phyloP scores from a whole-genome alignment of 2,888 invertebrate genomes.

The Rhingia rostrata region DNA sequence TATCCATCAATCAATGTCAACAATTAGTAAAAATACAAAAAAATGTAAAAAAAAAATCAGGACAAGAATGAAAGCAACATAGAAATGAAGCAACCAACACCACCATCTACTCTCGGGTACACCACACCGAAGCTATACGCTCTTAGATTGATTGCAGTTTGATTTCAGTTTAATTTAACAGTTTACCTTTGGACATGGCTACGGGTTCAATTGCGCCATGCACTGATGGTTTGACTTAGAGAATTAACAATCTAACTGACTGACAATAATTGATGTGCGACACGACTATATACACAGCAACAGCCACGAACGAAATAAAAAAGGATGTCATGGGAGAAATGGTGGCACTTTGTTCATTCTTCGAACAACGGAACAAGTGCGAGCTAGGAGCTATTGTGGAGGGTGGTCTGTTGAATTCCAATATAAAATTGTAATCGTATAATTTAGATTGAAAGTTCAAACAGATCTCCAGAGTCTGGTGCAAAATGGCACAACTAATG shows the following conservation, averaged over 20 bases:
- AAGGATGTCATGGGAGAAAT: background rate
- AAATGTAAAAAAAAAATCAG: conserved; percentile 5
- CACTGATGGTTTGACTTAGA: conserved; percentile 64
- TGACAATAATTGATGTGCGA: conserved; percentile 69
- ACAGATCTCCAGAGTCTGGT: background rate
- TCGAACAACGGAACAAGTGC: background rate
- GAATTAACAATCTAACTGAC: conserved; percentile 70
- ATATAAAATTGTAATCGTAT: conserved; percentile 57
- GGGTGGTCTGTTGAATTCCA: conserved; percentile 31
- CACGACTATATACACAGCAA: conserved; percentile 32
- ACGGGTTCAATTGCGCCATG: conserved; percentile 46
- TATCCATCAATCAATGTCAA: conserved; percentile 64
- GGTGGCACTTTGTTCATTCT: background rate
- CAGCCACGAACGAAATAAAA: conserved; percentile 2
- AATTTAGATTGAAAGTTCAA: conserved; percentile 53
- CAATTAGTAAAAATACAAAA: conserved; percentile 38
- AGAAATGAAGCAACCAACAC: background rate
- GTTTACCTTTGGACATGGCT: conserved; percentile 61
- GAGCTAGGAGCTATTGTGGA: background rate
- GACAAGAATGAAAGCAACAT: conserved; percentile 11
- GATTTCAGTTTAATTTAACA: conserved; percentile 70
- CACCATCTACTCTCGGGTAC: conserved; percentile 12
- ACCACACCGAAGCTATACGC: conserved; percentile 20
- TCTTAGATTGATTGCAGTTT: conserved; percentile 65
- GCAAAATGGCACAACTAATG: conserved; percentile 36